These are phyloP conservation scores for Conchocele bisecta DNA, from an alignment of 2,888 invertebrate genomes.

Conservation along the genomic window DNA sequence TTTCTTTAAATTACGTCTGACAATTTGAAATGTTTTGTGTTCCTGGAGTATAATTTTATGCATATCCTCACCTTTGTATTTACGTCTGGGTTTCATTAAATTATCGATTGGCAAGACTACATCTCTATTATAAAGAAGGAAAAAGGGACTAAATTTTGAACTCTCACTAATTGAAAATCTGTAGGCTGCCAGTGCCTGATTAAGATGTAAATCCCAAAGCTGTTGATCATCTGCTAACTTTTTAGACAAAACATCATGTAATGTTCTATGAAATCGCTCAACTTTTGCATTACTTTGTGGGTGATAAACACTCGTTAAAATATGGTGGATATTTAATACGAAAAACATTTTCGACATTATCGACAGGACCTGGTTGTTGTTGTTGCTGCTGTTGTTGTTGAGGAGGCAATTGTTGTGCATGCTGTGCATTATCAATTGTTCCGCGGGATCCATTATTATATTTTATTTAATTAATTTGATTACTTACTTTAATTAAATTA, in stretches of 20 bases:
- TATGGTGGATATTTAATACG: constrained; percentile 2
- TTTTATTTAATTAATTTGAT: too few species aligned
- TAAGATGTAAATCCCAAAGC: neutral
- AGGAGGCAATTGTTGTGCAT: too few species aligned
- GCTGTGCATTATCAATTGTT: too few species aligned
- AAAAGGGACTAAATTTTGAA: constrained; percentile 35
- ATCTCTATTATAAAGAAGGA: constrained; percentile 43
- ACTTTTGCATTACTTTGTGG: constrained; percentile 11
- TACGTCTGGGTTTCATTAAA: constrained; percentile 33
- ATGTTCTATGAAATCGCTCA: constrained; percentile 15
- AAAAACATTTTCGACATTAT: too few species aligned
- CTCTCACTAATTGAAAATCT: constrained; percentile 5
- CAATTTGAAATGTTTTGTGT: constrained; percentile 39
- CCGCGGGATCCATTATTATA: too few species aligned
- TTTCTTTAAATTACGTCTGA: constrained; percentile 21
- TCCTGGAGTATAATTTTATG: constrained; percentile 45
- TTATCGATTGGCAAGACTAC: constrained; percentile 43
- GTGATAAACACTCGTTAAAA: constrained; percentile 8
- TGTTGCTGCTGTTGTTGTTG: too few species aligned
- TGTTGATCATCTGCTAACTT: neutral
- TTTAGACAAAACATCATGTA: neutral
- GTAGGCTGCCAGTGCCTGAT: constrained; percentile 9
- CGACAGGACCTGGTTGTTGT: too few species aligned
- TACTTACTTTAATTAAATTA: too few species aligned
- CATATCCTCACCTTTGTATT: constrained; percentile 33